Evolutionary conservation across 2,113 vertebrate genomes (phyloP), one percentile per base, ranked within the genome.

Genomic region (Silurus meridionalis): DNA sequence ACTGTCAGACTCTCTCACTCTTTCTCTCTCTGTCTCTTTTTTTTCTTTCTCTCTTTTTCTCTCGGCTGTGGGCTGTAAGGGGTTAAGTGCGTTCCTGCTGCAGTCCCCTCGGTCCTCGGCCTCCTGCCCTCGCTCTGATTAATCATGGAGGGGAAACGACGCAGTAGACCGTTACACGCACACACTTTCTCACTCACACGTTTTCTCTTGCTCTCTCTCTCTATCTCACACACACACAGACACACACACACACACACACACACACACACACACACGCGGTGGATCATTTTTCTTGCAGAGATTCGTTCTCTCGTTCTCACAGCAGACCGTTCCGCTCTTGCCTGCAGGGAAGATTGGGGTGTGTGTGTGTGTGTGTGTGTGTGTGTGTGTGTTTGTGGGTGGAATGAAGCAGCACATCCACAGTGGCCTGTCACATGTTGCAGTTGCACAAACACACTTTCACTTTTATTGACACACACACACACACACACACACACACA

Each of bases 81-180:
- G 89, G 90, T 91, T 91, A 91, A 91, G 64, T 66, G 84, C 86
- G 86, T 63, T 87, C 71, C 92, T 93, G 94, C 94, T 93, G 94
- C 95, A 95, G 94, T 94, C 94, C 93, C 93, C 94, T 95, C 61
- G 94, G 88, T 94, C 94, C 92, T 89, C 88, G 94, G 89, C 95
- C 94, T 92, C 88, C 88, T 90, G 89, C 89, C 89, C 94, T 95
- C 94, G 94, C 95, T 95, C 95, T 95, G 95, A 95, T 96, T 95
- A 95, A 96, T 96, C 95, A 95, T 95, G 95, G 94, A 95, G 94
- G 93, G 94, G 94, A 94, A 93, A 95, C 94, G 93, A 95, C 94
- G 93, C 94, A 94, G 94, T 94, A 94, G 95, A 94, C 93, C 92
- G 86, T 89, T 88, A 89, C 86, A 89, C 86, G 53, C 89, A 86